phyloP scores from a whole-genome alignment of 2,888 invertebrate species.

The Agrilus mali region DNA sequence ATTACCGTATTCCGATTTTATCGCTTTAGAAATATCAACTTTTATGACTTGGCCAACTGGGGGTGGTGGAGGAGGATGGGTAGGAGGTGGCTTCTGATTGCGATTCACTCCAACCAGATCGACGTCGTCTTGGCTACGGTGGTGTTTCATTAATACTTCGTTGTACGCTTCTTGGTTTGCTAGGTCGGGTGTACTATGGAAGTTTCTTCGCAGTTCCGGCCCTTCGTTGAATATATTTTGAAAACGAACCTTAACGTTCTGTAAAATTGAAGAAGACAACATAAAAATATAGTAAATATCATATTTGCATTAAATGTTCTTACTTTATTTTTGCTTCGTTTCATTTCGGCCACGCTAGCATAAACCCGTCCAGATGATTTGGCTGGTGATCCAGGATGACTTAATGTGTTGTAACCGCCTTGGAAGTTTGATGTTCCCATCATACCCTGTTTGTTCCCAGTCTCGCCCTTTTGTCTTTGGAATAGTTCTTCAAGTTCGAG shows the following conservation, averaged over 20 bases:
- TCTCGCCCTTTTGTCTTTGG: conserved; percentile 62
- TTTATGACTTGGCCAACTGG: conserved; percentile 54
- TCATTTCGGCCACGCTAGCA: conserved; percentile 93
- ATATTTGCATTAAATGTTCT: not conserved
- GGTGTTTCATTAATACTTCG: conserved; percentile 33
- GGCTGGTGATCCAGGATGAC: conserved; percentile 51
- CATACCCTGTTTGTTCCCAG: conserved; percentile 35
- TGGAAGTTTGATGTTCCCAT: conserved; percentile 71
- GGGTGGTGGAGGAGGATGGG: conserved; percentile 68
- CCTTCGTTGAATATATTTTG: conserved; percentile 34
- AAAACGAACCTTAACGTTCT: conserved; percentile 43
- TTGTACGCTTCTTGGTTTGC: conserved; percentile 34
- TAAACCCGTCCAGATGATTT: conserved; percentile 56
- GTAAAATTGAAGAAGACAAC: conserved; percentile 14
- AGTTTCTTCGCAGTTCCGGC: conserved; percentile 59
- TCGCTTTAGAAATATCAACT: conserved; percentile 41
- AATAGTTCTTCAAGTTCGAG: conserved; percentile 88
- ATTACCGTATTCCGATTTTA: conserved; percentile 25
- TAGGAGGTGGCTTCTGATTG: conserved; percentile 55
- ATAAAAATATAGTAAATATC: not conserved
- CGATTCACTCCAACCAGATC: conserved; percentile 26
- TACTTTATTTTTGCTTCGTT: conserved; percentile 61
- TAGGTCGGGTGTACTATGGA: conserved; percentile 83
- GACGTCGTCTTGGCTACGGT: conserved; percentile 61
- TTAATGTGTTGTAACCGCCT: conserved; percentile 45